A percentile compares a stretch with the other conserved stretches of the same genome.
phyloP scores from a whole-genome alignment of 2,797 vertebrate species.

The Iguana delicatissima region DNA sequence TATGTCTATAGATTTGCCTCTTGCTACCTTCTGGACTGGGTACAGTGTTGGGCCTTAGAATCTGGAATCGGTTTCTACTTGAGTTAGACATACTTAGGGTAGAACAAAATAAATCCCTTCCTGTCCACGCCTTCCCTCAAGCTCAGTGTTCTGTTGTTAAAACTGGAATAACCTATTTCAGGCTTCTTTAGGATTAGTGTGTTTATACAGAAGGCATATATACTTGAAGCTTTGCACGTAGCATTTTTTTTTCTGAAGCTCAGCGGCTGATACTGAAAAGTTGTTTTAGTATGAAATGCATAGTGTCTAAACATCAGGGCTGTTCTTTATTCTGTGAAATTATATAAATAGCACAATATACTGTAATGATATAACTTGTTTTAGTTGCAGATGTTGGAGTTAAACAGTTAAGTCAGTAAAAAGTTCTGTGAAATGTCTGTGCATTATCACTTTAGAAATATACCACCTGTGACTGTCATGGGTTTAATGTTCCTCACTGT shows the following conservation, averaged over 20 bases:
- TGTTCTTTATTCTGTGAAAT: neutral
- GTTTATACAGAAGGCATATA: neutral
- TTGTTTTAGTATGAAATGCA: conserved; percentile 7
- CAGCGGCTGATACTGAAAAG: neutral
- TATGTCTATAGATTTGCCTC: neutral
- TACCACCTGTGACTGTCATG: conserved; percentile 1
- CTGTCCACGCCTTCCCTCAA: neutral
- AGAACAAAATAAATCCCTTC: neutral
- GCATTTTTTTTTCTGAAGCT: neutral
- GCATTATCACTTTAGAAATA: conserved; percentile 23
- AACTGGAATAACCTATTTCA: neutral
- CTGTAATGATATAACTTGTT: neutral
- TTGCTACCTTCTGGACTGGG: neutral
- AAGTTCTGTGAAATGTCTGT: neutral
- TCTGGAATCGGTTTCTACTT: neutral
- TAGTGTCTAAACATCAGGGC: neutral
- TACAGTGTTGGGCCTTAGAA: neutral
- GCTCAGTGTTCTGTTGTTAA: neutral
- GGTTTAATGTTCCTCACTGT: conserved; percentile 43
- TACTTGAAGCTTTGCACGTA: neutral
- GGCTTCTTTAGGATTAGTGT: neutral
- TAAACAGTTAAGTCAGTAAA: neutral
- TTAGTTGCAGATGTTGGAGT: accelerated
- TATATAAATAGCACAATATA: accelerated
- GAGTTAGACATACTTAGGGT: neutral